phyloP scores from a whole-genome alignment of 2,888 invertebrate genomes.

The Hypselothyrea guttata region DNA sequence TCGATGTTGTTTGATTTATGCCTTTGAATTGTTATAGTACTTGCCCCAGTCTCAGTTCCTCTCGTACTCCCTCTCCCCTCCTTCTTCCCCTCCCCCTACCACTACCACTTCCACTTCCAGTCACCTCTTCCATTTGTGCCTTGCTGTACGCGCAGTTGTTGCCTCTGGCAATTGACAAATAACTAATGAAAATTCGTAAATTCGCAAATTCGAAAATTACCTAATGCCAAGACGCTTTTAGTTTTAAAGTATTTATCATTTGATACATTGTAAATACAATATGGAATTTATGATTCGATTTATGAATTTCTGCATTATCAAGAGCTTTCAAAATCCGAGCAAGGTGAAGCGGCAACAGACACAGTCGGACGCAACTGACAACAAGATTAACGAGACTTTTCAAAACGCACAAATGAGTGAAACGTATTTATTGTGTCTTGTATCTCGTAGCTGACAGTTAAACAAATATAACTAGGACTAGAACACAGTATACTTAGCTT shows the following conservation, averaged over 20 bases:
- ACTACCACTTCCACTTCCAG: not conserved
- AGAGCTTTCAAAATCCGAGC: too few species aligned
- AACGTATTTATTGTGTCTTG: too few species aligned
- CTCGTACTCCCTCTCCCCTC: not conserved
- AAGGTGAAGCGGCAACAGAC: too few species aligned
- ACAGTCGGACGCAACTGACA: not conserved
- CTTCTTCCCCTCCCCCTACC: not conserved
- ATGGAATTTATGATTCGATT: conserved; percentile 4
- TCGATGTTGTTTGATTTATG: conserved; percentile 74
- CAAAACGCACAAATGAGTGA: too few species aligned
- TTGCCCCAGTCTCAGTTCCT: conserved; percentile 14
- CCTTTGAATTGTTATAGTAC: conserved; percentile 73
- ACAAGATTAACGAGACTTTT: too few species aligned
- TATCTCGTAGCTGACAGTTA: too few species aligned
- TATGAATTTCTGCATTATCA: not conserved
- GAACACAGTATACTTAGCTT: too few species aligned
- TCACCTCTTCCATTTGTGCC: not conserved
- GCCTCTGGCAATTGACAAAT: conserved; percentile 65
- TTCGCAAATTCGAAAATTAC: too few species aligned
- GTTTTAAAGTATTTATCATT: conserved; percentile 1
- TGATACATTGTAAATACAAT: too few species aligned
- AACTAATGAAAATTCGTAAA: conserved; percentile 64
- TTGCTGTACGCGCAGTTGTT: too few species aligned
- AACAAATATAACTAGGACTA: too few species aligned
- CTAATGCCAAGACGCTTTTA: conserved; percentile 51